Percentiles rank a stretch among this genome's conserved stretches.
Conservation (phyloP, 2,113 vertebrate genomes). For the Psophia crepitans region DNA sequence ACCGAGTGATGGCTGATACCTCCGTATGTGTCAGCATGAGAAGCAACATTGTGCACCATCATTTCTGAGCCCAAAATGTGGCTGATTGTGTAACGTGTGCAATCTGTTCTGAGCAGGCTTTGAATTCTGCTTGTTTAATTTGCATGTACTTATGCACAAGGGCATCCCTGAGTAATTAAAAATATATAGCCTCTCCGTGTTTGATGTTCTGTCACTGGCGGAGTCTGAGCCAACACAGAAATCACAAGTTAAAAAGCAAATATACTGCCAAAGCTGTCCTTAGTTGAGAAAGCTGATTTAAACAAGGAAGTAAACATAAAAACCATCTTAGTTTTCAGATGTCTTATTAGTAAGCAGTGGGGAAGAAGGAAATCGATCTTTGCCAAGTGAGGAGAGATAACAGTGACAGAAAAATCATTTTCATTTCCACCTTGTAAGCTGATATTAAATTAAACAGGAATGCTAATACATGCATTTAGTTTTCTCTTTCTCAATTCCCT, state of each 20-base stretch:
- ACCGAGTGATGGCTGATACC: neutral
- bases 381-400: constrained; percentile 38
- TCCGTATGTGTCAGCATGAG: neutral
- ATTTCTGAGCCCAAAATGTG: constrained; percentile 8
- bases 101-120: constrained; percentile 17
- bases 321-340: constrained; percentile 36
- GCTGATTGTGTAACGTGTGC: constrained; percentile 19
- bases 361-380: constrained; percentile 42
- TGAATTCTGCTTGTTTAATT: constrained; percentile 32
- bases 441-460: constrained; percentile 54
- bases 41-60: neutral
- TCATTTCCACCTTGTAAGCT: constrained; percentile 50
- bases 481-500: neutral
- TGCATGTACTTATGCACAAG: constrained; percentile 46
- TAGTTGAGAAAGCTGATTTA: constrained; percentile 52
- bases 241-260: constrained; percentile 44
- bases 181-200: constrained; percentile 38
- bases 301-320: constrained; percentile 64
- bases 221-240: constrained; percentile 47
- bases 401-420: constrained; percentile 50
- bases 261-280: constrained; percentile 41
- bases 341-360: constrained; percentile 48
- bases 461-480: neutral
- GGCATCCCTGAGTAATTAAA: constrained; percentile 63
- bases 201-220: constrained; percentile 39